Base-by-base conservation (phyloP, 1,140 invertebrate genomes). In the Lamellibrachia luymesi region DNA sequence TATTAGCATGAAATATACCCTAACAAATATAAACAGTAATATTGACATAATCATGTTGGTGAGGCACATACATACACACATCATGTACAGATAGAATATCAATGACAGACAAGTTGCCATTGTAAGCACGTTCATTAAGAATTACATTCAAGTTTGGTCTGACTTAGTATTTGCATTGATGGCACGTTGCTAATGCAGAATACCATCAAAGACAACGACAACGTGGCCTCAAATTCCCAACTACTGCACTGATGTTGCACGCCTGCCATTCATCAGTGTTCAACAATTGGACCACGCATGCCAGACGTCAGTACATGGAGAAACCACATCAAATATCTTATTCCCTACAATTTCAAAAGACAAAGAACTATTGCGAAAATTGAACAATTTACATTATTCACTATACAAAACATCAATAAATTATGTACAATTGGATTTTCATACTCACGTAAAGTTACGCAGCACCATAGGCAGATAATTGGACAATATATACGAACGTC, bases 351-450 rank as follows among this genome's bases (percentile, higher is more conserved):
- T 80, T 80, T 80, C 64, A 80, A 80, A 80, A 80, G 64, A 80
- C 64, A 56, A 56, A 56, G 64, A 80, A 80, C 64, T 80, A 80
- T 80, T 10, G 64, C 64, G 64, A 80, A 80, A 80, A 80, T 80
- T 80, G 7, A 80, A 80, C 64, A 80, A 80, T 80, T 80, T 80
- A 80, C 64, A 80, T 8, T 80, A 80, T 80, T 80, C 64, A 80
- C 64, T 80, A 80, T 80, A 80, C 64, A 80, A 80, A 80, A 80
- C 64, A 80, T 80, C 64, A 80, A 80, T 80, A 80, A 80, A 80
- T 80, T 80, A 80, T 80, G 64, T 80, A 80, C 64, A 80, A 80
- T 80, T 80, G 64, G 64, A 80, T 80, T 80, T 80, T 80, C 64
- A 80, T 80, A 80, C 64, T 80, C 64, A 17, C 13, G 13, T 10